Base-by-base conservation (phyloP, 64 coral and sea anemone genomes). In the Stylophora pistillata region DNA sequence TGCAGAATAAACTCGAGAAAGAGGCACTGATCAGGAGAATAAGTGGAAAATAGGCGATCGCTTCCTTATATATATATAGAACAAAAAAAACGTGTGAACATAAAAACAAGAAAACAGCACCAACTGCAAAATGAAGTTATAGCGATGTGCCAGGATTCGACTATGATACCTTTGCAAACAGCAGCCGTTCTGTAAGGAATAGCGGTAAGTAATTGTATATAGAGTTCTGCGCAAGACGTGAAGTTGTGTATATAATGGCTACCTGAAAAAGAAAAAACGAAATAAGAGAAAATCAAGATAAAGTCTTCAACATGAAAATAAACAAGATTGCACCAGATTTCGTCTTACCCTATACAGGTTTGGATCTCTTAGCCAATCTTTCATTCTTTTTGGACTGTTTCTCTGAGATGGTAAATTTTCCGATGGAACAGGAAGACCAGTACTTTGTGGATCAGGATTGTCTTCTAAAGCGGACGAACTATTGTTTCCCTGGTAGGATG, bases 11-110 rank as follows among this genome's bases (percentile, higher is more conserved):
- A 55, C 54, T 79, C 13, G 53, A 55, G n/a, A 79, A 20, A 21
- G 77, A 15, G 57, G 55, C 77, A 13, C 77, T 79, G 14, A 25
- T 3, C 21, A 79, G 54, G 58, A 79, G 77, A 79, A 79, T 55
- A 57, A 79, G 55, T 16, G 77, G 77, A n/a, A 79, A 79, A 27
- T 79, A 79, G 25, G 56, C 77, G 14, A 79, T 58, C 13, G 77
- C 54, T 79, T 60, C 21, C 77, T 79, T 34, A 33, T 33, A 74
- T 74, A n/a, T n/a, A n/a, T n/a, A n/a, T n/a, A 9, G 11, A 18
- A 13, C 3, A 77, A 23, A 77, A 76, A 77, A 21, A 77, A 47
- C 3, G 3, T 3, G 37, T 47, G 37, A 47, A 47, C 37, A 47
- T 47, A 47, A 26, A 26, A 72, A 72, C 12, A 25, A 13, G 4